phyloP scores from a whole-genome alignment of 2,113 vertebrate genomes.

The Numida meleagris region DNA sequence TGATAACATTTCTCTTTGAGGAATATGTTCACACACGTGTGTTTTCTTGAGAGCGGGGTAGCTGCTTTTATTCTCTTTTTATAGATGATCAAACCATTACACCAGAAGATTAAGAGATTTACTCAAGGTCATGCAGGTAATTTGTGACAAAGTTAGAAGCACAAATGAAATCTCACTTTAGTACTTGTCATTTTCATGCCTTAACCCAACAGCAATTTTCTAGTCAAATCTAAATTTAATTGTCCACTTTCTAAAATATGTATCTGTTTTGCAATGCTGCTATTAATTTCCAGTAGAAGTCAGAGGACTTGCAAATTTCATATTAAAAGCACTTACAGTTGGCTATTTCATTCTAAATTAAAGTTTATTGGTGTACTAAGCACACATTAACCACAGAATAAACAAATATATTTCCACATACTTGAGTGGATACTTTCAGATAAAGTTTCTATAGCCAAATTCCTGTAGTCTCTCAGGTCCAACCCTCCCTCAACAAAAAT shows the following conservation, averaged over 20 bases:
- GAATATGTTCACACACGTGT: not conserved
- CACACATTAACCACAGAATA: not conserved
- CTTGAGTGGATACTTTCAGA: not conserved
- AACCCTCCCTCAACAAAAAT: not conserved
- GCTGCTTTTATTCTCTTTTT: slow-evolving; percentile 8
- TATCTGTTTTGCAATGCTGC: not conserved
- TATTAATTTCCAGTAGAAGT: not conserved
- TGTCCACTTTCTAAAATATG: not conserved
- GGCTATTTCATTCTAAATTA: not conserved
- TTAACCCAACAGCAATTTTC: not conserved
- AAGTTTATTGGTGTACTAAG: not conserved
- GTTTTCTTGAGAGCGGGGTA: not conserved
- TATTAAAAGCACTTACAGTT: not conserved
- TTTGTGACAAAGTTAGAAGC: not conserved
- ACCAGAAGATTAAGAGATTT: slow-evolving; percentile 11
- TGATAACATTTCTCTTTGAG: not conserved
- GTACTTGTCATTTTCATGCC: not conserved
- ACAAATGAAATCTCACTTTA: not conserved
- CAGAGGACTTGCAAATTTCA: not conserved
- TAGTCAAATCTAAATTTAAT: not conserved
- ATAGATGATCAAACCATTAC: not conserved
- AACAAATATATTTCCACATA: not conserved
- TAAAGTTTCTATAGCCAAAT: not conserved
- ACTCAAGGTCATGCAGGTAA: not conserved
- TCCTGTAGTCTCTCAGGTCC: not conserved